Conservation (phyloP, 1,140 invertebrate species). For the Zaprionus camerounensis region DNA sequence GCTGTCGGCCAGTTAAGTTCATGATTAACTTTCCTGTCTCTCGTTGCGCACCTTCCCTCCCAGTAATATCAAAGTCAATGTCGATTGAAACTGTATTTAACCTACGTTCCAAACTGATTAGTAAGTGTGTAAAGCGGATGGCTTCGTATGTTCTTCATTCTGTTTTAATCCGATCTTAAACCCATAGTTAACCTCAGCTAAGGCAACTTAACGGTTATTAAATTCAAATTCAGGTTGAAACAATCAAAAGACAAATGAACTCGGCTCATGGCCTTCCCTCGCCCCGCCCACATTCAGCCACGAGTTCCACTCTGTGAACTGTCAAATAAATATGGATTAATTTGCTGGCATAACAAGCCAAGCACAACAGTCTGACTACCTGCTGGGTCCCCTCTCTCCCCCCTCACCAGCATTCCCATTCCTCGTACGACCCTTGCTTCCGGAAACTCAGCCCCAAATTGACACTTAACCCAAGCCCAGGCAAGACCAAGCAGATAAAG, state of each 20-base stretch:
- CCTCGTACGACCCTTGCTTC: not conserved
- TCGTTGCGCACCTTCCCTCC: not conserved
- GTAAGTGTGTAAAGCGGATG: not conserved
- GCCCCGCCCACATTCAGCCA: too few species aligned
- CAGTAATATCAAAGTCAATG: not conserved
- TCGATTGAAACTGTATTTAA: slow-evolving; percentile 1
- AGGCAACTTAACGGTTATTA: slow-evolving; percentile 3
- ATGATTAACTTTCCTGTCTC: slow-evolving; percentile 43
- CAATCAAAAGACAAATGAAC: slow-evolving; percentile 5
- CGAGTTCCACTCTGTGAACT: not conserved
- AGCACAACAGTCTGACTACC: slow-evolving; percentile 1
- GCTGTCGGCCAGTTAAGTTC: slow-evolving; percentile 31
- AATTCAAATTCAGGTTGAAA: slow-evolving; percentile 6
- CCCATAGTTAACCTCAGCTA: not conserved
- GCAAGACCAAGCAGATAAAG: slow-evolving; percentile 34
- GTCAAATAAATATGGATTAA: slow-evolving; percentile 39
- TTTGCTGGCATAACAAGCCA: slow-evolving; percentile 20
- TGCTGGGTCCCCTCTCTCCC: not conserved
- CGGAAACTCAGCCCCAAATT: slow-evolving; percentile 40
- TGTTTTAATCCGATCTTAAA: not conserved
- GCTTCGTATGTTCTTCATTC: too few species aligned
- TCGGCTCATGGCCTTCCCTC: not conserved
- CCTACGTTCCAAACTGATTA: not conserved
- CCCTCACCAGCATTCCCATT: not conserved
- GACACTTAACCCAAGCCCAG: slow-evolving; percentile 45